Evolutionary conservation across 2,888 invertebrate genomes (phyloP).

Genomic region (Agrotis clavis): DNA sequence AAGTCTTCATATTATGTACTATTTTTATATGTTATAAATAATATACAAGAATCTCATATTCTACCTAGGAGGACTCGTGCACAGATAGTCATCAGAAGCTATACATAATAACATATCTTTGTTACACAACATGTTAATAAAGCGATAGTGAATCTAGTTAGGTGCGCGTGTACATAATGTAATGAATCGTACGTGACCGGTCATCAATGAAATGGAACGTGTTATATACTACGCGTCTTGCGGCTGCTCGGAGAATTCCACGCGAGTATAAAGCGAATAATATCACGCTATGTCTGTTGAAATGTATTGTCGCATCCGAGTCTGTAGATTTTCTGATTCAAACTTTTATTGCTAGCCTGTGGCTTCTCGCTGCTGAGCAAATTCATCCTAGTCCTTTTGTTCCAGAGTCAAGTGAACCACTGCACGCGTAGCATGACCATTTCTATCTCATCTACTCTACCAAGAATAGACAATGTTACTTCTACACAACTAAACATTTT

Average conservation of each 20-base stretch:
- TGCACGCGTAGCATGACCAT: no score
- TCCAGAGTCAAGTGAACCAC: no score
- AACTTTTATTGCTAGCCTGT: not conserved
- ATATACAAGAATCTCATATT: not conserved
- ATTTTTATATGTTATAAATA: no score
- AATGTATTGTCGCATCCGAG: slow-evolving; percentile 5
- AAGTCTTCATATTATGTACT: no score
- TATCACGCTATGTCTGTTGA: slow-evolving; percentile 9
- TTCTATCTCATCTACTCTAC: no score
- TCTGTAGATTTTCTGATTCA: slow-evolving; percentile 1
- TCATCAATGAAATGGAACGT: slow-evolving; percentile 42
- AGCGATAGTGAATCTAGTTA: slow-evolving; percentile 32
- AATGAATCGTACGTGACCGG: slow-evolving; percentile 35
- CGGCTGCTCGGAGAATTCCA: slow-evolving; percentile 27
- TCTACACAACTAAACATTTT: no score
- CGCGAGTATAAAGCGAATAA: slow-evolving; percentile 14
- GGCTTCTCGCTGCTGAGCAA: no score
- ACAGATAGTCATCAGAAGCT: not conserved
- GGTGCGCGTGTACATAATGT: slow-evolving; percentile 28
- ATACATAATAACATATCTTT: not conserved
- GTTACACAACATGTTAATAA: slow-evolving; percentile 1
- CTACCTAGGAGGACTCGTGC: not conserved
- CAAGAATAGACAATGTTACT: no score
- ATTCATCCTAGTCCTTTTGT: no score
- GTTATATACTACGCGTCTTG: slow-evolving; percentile 11